Conservation (phyloP, 2,797 vertebrate genomes). For the Oceanodroma leucorhoa region DNA sequence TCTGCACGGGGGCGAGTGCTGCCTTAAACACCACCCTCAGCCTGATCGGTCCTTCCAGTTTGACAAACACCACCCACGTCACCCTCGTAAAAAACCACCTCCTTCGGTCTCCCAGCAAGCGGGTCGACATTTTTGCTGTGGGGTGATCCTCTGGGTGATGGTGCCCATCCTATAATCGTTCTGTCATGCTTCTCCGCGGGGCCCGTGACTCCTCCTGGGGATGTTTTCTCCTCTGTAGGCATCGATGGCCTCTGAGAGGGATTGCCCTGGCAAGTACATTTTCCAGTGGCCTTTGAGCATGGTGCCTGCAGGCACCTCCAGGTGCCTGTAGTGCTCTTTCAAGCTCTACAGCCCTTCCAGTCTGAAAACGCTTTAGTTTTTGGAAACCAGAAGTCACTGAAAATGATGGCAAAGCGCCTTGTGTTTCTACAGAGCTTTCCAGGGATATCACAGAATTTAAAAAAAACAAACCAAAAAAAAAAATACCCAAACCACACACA, state of each 20-base stretch:
- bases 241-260: not conserved
- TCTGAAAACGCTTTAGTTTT: not conserved
- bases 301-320: not conserved
- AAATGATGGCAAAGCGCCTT: not conserved
- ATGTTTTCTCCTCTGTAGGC: not conserved
- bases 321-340: not conserved
- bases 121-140: accelerated
- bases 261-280: not conserved
- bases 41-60: not conserved
- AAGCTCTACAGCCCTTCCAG: not conserved
- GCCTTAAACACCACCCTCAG: not conserved
- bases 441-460: not conserved
- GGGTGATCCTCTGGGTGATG: not conserved
- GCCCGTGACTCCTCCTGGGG: accelerated
- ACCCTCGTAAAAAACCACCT: not conserved
- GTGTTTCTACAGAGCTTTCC: not conserved
- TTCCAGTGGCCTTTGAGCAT: not conserved
- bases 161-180: not conserved
- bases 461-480: not conserved
- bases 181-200: accelerated
- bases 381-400: not conserved
- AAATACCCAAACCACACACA: not conserved
- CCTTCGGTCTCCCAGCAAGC: not conserved
- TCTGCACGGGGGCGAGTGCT: accelerated
- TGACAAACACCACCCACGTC: not conserved